These are phyloP conservation scores for Nipponia nippon DNA, from an alignment of 2,113 vertebrate species.

Conservation along the genomic window DNA sequence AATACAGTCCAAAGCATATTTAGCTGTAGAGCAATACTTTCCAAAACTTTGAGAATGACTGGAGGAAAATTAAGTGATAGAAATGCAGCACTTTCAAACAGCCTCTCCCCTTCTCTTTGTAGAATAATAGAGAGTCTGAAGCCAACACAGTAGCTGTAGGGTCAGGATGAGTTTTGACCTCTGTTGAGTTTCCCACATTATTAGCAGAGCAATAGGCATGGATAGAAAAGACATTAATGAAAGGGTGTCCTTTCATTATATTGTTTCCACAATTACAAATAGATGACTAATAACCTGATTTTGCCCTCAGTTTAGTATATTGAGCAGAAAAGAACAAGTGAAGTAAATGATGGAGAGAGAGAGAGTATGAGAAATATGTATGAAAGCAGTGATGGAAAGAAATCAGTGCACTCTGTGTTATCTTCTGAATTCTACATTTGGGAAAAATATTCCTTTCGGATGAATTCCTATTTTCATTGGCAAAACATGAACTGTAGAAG, in stretches of 20 bases:
- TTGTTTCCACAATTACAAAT: not conserved
- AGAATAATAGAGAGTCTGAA: not conserved
- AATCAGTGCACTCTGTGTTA: not conserved
- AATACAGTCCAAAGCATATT: not conserved
- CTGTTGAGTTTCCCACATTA: not conserved
- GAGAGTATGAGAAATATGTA: not conserved
- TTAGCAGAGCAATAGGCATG: not conserved
- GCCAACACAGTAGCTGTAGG: not conserved
- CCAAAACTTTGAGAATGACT: not conserved
- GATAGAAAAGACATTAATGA: not conserved
- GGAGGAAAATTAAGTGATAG: not conserved
- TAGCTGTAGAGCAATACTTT: not conserved
- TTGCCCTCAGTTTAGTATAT: not conserved
- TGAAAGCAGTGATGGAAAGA: not conserved
- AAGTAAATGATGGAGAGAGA: not conserved
- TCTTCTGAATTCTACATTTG: not conserved
- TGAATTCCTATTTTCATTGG: not conserved
- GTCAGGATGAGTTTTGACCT: constrained; percentile 31
- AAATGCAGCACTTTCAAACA: not conserved
- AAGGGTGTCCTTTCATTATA: not conserved
- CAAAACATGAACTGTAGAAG: not conserved
- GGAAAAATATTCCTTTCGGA: not conserved
- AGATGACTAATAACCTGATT: not conserved
- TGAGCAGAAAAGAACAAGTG: not conserved
- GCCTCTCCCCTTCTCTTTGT: not conserved